Evolutionary conservation across 2,888 invertebrate genomes (phyloP), one percentile per base, ranked within the genome.

Genomic region (Agonopterix subpropinquella): DNA sequence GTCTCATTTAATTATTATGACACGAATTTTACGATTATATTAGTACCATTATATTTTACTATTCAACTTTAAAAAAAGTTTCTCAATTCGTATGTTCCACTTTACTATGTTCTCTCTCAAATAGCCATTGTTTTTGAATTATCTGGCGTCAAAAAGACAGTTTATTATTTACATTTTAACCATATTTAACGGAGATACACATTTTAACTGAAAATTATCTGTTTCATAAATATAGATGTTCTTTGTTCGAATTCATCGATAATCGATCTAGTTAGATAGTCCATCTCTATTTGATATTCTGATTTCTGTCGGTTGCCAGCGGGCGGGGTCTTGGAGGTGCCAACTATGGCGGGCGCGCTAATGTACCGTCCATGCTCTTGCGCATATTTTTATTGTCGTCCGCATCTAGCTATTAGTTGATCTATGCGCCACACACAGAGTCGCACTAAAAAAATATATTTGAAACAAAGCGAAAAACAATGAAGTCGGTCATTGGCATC

Each of bases 281-380:
- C 28, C 28, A 28, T 4, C 28, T 28, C 28, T 28, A 28, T 28
- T 28, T 1, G 28, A 28, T 28, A 28, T 28, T 28, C 28, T 28
- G 28, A 28, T 28, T 7, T 28, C 28, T 28, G 28, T 28, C 28
- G 55, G 63, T 64, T 80, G 82, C 80, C 81, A 82, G 73, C 73
- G 64, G 84, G 83, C 77, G 83, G 79, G 68, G 83, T 67, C 65
- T 68, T 66, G 61, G 67, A 63, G 73, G 77, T 86, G 86, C 86
- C 87, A 88, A 87, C 74, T 84, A 88, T 88, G 86, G 81, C 80
- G 81, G 74, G 84, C 83, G 79, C 86, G 87, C 73, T 88, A 88
- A 86, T 88, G 82, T 84, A 82, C 64, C 80, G 69, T 66, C 75
- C 61, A 65, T 76, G 72, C 71, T 70, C 63, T 65, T 62, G 73